Percentiles rank a stretch among this genome's conserved stretches.
Conservation (phyloP, 2,113 vertebrate genomes). For the Misgurnus anguillicaudatus region DNA sequence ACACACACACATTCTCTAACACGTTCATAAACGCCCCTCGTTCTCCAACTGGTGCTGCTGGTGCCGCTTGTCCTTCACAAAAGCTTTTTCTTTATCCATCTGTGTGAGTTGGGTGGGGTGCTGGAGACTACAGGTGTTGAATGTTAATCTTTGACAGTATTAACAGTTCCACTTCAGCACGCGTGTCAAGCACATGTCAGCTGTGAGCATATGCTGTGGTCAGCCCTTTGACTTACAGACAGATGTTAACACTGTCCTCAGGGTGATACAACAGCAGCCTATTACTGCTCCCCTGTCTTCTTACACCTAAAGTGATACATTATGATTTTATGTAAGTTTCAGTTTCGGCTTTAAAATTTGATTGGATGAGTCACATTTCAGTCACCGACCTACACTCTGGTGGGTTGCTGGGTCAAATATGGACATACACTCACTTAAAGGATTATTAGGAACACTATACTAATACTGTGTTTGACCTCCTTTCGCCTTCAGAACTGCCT, state of each 20-base stretch:
- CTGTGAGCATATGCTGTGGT: conserved; percentile 34
- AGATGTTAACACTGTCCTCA: conserved; percentile 20
- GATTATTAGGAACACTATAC: no score
- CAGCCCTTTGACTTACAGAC: conserved; percentile 17
- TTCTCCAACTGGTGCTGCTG: neutral
- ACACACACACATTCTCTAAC: conserved; percentile 39
- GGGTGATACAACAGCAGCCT: neutral
- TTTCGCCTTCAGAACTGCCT: no score
- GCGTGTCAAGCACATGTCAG: conserved; percentile 11
- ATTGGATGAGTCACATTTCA: neutral
- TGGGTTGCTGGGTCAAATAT: no score
- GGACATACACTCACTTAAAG: no score
- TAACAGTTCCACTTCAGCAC: neutral
- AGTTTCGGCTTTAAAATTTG: neutral
- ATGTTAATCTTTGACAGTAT: conserved; percentile 38
- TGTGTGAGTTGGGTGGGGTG: neutral
- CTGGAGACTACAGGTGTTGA: conserved; percentile 23
- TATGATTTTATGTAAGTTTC: neutral
- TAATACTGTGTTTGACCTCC: no score
- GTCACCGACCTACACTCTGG: no score
- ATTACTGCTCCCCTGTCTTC: neutral
- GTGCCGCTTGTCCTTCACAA: conserved; percentile 43
- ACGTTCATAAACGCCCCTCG: conserved; percentile 23
- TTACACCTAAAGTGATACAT: neutral
- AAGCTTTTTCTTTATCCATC: conserved; percentile 21